Conservation (phyloP, 2,888 invertebrate genomes). For the Orthosia gracilis region DNA sequence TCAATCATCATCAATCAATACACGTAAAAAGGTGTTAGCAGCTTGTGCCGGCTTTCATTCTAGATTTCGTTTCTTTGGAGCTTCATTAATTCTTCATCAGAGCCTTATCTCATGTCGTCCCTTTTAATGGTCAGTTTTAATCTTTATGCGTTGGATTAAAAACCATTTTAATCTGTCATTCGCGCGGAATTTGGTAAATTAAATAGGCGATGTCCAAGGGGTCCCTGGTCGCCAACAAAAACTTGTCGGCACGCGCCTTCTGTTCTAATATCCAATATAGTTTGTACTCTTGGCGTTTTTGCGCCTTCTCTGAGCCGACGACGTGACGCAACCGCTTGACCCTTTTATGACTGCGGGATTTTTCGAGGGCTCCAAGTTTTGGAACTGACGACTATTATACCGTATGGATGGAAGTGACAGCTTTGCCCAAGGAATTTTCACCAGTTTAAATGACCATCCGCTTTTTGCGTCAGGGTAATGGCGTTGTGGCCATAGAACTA, state of each 20-base stretch:
- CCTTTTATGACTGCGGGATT: conserved; percentile 86
- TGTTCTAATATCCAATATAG: conserved; percentile 90
- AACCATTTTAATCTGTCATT: conserved; percentile 58
- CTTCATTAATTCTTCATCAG: conserved; percentile 9
- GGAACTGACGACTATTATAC: conserved; percentile 52
- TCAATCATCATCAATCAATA: conserved; percentile 44
- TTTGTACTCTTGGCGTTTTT: conserved; percentile 87
- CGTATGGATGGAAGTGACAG: conserved; percentile 56
- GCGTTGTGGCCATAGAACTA: not conserved
- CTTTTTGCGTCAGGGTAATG: conserved; percentile 12
- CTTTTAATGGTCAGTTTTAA: conserved; percentile 21
- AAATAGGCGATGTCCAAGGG: conserved; percentile 77
- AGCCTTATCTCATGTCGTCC: not conserved
- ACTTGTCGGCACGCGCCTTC: conserved; percentile 86
- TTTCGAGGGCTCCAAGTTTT: conserved; percentile 69
- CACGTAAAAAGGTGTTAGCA: conserved; percentile 23
- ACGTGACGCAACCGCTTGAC: conserved; percentile 87
- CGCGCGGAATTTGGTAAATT: conserved; percentile 76
- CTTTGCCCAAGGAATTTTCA: conserved; percentile 35
- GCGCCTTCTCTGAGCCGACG: conserved; percentile 76
- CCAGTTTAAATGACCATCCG: conserved; percentile 8
- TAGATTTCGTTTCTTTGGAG: conserved; percentile 21
- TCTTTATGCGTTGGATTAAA: conserved; percentile 39
- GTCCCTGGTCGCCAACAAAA: conserved; percentile 76
- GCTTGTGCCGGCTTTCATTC: conserved; percentile 11